phyloP scores from a whole-genome alignment of 2,797 vertebrate species.

The Sarcophilus harrisii region DNA sequence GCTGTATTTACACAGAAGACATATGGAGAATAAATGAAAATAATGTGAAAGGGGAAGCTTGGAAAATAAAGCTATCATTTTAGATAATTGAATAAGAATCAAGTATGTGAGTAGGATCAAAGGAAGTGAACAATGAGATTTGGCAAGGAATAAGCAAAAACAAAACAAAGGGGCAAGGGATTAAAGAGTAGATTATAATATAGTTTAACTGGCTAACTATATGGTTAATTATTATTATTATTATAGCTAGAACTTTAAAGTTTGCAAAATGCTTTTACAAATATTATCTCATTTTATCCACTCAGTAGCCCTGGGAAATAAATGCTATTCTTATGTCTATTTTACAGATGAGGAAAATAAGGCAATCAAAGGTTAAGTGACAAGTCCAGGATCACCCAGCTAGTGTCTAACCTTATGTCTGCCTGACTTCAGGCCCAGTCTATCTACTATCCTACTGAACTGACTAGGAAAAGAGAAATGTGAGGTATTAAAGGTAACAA shows the following conservation, averaged over 20 bases:
- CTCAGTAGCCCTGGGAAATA: not conserved
- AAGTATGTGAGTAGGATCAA: not conserved
- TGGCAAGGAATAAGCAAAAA: not conserved
- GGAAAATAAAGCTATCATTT: not conserved
- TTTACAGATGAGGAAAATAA: not conserved
- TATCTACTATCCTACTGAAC: not conserved
- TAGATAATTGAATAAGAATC: not conserved
- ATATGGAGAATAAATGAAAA: not conserved
- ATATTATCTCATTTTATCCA: not conserved
- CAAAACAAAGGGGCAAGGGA: not conserved
- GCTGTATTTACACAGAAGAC: not conserved
- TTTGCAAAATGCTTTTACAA: not conserved
- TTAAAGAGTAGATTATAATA: not conserved
- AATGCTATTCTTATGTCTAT: not conserved
- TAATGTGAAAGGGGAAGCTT: not conserved
- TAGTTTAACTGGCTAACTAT: not conserved
- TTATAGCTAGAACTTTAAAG: not conserved
- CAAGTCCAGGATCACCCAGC: not conserved
- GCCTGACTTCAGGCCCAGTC: not conserved
- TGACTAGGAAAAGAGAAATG: not conserved
- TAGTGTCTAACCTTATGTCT: not conserved
- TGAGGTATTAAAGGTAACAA: too few relatives aligned
- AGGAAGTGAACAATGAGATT: not conserved
- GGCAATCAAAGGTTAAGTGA: not conserved
- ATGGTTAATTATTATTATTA: not conserved